Conservation (phyloP, 2,797 vertebrate genomes). For the Leptodactylus fallax region DNA sequence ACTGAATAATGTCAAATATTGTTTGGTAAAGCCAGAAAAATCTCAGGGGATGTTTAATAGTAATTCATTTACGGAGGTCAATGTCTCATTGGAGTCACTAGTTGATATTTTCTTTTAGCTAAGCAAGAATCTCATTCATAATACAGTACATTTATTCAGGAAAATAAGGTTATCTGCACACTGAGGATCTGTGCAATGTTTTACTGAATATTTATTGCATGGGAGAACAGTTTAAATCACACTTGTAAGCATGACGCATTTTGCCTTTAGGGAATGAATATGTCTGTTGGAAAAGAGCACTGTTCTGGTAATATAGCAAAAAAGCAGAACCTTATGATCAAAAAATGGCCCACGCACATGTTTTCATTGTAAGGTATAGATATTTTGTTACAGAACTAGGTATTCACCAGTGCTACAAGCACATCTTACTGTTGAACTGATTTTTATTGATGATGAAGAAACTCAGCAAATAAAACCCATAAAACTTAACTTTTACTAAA, state of each 20-base stretch:
- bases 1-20: neutral
- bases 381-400: neutral
- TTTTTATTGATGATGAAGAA: too few species aligned
- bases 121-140: neutral
- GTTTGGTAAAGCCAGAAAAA: neutral
- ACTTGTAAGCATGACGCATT: slow-evolving; percentile 5
- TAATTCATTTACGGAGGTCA: slow-evolving; percentile 5
- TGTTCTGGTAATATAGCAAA: neutral
- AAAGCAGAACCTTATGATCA: slow-evolving; percentile 7
- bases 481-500: too few species aligned
- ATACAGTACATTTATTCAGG: neutral
- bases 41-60: too few species aligned
- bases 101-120: neutral
- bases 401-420: too few species aligned
- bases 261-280: neutral
- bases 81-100: neutral
- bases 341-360: neutral
- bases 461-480: too few species aligned
- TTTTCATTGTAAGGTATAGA: neutral
- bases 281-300: neutral
- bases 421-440: too few species aligned
- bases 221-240: neutral
- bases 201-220: slow-evolving; percentile 17
- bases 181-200: neutral
- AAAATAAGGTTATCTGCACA: neutral